Evolutionary conservation across 2,113 vertebrate genomes (phyloP).

Genomic region (Solea solea): DNA sequence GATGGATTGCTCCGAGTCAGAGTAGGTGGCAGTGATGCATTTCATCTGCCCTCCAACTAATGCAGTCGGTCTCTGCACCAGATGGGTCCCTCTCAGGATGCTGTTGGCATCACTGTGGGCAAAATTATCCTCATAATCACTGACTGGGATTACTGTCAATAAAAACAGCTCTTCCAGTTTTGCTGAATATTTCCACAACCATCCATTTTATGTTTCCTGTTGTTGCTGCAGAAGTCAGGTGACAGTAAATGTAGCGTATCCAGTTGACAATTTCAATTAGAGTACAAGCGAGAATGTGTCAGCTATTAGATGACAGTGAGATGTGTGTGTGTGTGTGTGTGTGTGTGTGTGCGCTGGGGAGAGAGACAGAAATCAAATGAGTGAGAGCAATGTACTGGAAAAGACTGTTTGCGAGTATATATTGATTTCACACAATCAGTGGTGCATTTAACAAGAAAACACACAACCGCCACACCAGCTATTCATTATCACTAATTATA

Average conservation of each 20-base stretch:
- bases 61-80: constrained; percentile 32
- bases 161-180: constrained; percentile 10
- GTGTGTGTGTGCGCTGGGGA: background rate
- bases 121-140: constrained; percentile 39
- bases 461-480: constrained; percentile 18
- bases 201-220: background rate
- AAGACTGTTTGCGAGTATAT: constrained; percentile 23
- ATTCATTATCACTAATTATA: constrained; percentile 41
- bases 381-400: constrained; percentile 32
- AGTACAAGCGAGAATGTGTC: constrained; percentile 21
- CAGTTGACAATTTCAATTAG: constrained; percentile 38
- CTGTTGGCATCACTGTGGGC: constrained; percentile 33
- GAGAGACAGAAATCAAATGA: constrained; percentile 7
- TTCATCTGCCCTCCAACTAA: constrained; percentile 35
- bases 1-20: constrained; percentile 47
- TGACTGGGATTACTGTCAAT: constrained; percentile 48
- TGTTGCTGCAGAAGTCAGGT: background rate
- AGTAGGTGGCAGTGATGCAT: constrained; percentile 61
- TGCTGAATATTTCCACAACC: constrained; percentile 35
- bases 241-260: background rate
- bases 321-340: constrained; percentile 3
- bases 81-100: constrained; percentile 52
- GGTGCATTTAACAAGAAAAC: constrained; percentile 29
- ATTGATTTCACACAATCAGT: constrained; percentile 40
- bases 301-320: background rate